Evolutionary conservation across 2,888 invertebrate genomes (phyloP).

Genomic region (Drosophila borborema): DNA sequence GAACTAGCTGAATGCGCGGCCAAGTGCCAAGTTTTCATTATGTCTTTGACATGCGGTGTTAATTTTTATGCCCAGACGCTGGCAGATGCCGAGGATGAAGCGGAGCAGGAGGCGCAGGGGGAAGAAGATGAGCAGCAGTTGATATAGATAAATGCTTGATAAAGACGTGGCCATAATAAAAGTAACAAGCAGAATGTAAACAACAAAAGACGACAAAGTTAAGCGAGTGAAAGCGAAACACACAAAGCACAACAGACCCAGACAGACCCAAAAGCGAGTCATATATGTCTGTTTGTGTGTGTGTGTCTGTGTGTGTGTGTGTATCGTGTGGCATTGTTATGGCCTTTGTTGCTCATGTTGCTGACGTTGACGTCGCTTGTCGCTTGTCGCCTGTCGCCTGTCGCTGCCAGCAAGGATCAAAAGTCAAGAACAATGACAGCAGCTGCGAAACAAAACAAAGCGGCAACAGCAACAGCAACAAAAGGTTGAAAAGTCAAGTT

Average conservation of each 20-base stretch:
- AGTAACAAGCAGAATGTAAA: slow-evolving; percentile 57
- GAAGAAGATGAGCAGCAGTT: slow-evolving; percentile 16
- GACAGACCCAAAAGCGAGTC: slow-evolving; percentile 29
- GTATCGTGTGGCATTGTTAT: slow-evolving; percentile 53
- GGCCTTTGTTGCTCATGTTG: slow-evolving; percentile 69
- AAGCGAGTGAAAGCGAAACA: slow-evolving; percentile 56
- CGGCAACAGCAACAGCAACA: slow-evolving; percentile 23
- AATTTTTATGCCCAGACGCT: slow-evolving; percentile 49
- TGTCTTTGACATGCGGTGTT: slow-evolving; percentile 54
- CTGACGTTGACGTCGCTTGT: slow-evolving; percentile 76
- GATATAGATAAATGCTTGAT: slow-evolving; percentile 38
- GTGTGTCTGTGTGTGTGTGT: slow-evolving; percentile 34
- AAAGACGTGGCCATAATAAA: slow-evolving; percentile 40
- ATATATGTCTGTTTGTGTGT: slow-evolving; percentile 34
- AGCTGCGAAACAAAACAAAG: slow-evolving; percentile 48
- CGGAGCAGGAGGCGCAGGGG: neutral
- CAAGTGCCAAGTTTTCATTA: slow-evolving; percentile 46
- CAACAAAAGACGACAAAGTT: slow-evolving; percentile 57
- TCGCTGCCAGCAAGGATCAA: slow-evolving; percentile 74
- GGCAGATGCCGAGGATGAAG: neutral
- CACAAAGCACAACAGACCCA: slow-evolving; percentile 24
- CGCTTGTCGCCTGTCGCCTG: slow-evolving; percentile 70
- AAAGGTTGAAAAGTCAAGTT: slow-evolving; percentile 74
- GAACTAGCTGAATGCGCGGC: slow-evolving; percentile 15
- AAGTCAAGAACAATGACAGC: slow-evolving; percentile 77